Percentiles rank a stretch among this genome's conserved stretches.
These are phyloP conservation scores for Vanessa tameamea DNA, from an alignment of 1,140 invertebrate genomes.

Conservation along the genomic window DNA sequence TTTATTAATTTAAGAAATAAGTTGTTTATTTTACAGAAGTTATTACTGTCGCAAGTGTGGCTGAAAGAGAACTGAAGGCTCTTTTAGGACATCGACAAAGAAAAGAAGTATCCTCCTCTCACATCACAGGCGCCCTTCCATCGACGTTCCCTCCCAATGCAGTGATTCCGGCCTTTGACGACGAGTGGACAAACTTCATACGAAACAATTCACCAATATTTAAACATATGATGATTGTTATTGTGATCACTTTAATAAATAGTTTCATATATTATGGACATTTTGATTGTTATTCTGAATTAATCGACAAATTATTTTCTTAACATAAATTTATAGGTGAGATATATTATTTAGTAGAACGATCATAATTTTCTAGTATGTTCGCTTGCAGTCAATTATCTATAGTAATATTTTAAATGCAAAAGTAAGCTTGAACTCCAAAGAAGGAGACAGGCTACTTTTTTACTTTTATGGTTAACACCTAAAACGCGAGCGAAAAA, in stretches of 20 bases:
- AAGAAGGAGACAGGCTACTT: too few species aligned
- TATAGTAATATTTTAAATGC: too few species aligned
- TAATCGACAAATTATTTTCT: background rate
- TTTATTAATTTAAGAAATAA: background rate
- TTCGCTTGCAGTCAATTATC: too few species aligned
- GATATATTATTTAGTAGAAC: too few species aligned
- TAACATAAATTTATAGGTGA: too few species aligned
- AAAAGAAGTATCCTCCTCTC: constrained; percentile 37
- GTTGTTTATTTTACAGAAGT: background rate
- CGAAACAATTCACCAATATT: constrained; percentile 28
- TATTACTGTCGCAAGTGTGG: constrained; percentile 39
- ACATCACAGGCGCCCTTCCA: background rate
- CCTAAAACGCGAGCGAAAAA: too few species aligned
- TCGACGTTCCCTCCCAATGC: constrained; percentile 43
- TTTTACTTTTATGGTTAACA: too few species aligned
- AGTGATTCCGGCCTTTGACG: constrained; percentile 43
- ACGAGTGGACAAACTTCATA: constrained; percentile 56
- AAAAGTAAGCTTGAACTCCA: too few species aligned
- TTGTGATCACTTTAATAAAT: constrained; percentile 64
- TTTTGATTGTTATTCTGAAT: constrained; percentile 11
- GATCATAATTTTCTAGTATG: too few species aligned
- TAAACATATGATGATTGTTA: constrained; percentile 37
- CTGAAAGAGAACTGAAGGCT: constrained; percentile 53
- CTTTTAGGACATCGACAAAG: constrained; percentile 52
- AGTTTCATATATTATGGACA: constrained; percentile 56